Conservation (phyloP, 2,113 vertebrate species). For the Cyprinodon brontotheroides region DNA sequence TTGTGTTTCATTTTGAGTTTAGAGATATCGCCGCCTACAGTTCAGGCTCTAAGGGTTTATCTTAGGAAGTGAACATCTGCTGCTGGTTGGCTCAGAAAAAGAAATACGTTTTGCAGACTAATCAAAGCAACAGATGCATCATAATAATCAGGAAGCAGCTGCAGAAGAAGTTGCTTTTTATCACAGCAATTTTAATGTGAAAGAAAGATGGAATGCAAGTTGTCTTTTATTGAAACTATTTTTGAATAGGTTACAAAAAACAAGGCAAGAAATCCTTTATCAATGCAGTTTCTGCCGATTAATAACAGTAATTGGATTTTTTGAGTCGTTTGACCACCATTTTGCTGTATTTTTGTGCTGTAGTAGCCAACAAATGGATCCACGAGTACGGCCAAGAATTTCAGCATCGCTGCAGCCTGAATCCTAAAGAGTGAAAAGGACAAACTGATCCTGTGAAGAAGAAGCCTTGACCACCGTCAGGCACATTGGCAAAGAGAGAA, state of each 20-base stretch:
- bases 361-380: conserved; percentile 97
- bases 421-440: conserved; percentile 80
- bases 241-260: not conserved
- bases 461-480: conserved; percentile 55
- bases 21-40: conserved; percentile 33
- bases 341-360: conserved; percentile 33
- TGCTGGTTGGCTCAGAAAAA: conserved; percentile 38
- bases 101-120: conserved; percentile 12
- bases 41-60: conserved; percentile 41
- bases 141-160: conserved; percentile 36
- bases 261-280: not conserved
- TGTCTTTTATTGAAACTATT: not conserved
- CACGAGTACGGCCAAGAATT: conserved; percentile 94
- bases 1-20: conserved; percentile 55
- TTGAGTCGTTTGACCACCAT: not conserved
- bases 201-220: not conserved
- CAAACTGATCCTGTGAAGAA: conserved; percentile 36
- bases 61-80: conserved; percentile 49
- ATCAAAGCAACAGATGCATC: conserved; percentile 29
- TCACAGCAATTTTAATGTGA: not conserved
- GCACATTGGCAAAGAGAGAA: conserved; percentile 26
- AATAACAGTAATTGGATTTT: not conserved
- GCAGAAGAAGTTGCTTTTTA: conserved; percentile 20
- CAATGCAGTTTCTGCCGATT: too few species aligned
- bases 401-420: conserved; percentile 80